Conservation (phyloP, 2,888 invertebrate genomes). For the Dusona sp. region DNA sequence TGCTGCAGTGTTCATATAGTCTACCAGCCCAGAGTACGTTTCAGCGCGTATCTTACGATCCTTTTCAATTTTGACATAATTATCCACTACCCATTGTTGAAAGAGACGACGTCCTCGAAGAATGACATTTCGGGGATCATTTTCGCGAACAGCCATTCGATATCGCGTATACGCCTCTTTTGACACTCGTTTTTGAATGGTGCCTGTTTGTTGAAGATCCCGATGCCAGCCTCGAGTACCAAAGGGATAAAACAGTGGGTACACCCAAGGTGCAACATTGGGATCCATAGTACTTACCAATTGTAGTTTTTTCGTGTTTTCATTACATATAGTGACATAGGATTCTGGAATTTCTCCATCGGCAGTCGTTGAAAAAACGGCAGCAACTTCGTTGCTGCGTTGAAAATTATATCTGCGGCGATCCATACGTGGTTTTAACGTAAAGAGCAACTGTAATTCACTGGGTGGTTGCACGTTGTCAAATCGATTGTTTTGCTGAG, state of each 20-base stretch:
- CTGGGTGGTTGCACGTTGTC: conserved; percentile 21
- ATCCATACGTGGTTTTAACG: conserved; percentile 52
- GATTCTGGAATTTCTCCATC: conserved; percentile 69
- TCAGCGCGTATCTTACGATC: too few relatives aligned
- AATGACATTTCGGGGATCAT: conserved; percentile 40
- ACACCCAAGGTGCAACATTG: conserved; percentile 65
- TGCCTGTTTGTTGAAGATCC: neutral
- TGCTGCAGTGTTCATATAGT: too few relatives aligned
- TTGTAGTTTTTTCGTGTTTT: conserved; percentile 61
- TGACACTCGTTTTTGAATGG: conserved; percentile 12
- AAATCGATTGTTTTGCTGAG: conserved; percentile 38
- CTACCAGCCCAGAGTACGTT: too few relatives aligned
- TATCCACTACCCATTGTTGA: too few relatives aligned
- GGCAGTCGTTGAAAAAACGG: conserved; percentile 39
- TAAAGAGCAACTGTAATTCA: conserved; percentile 59
- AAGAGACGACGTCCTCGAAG: conserved; percentile 38
- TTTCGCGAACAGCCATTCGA: conserved; percentile 43
- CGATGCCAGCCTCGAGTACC: conserved; percentile 67
- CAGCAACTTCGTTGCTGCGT: conserved; percentile 67
- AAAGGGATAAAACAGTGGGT: conserved; percentile 70
- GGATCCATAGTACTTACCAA: conserved; percentile 32
- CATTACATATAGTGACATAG: conserved; percentile 64
- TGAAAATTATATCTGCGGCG: conserved; percentile 66
- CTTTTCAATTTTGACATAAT: too few relatives aligned
- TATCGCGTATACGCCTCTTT: conserved; percentile 39